Evolutionary conservation across 1,140 invertebrate species (phyloP).

Genomic region (Zaprionus lachaisei): DNA sequence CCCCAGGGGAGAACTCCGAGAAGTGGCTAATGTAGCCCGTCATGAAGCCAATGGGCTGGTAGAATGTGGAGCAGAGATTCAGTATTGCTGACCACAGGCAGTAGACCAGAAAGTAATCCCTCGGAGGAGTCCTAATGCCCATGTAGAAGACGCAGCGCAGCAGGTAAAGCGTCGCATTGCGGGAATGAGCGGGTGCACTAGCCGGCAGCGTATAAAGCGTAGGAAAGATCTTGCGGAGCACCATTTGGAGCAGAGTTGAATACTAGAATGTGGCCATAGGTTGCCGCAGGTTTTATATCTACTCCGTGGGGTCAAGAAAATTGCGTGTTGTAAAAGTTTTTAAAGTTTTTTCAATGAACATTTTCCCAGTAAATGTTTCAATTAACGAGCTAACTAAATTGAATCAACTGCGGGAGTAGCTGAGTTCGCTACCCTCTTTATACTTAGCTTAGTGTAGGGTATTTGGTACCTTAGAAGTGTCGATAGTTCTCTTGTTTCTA

Average conservation of each 20-base stretch:
- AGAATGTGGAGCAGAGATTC: constrained; percentile 63
- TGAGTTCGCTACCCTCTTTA: background rate
- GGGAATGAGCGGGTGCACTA: constrained; percentile 36
- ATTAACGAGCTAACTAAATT: background rate
- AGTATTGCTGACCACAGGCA: constrained; percentile 58
- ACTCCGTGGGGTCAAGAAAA: background rate
- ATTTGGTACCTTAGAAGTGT: background rate
- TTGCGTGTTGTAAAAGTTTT: constrained; percentile 6
- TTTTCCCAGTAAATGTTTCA: constrained; percentile 26
- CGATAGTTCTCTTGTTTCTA: background rate
- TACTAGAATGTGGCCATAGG: background rate
- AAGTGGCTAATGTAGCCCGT: constrained; percentile 60
- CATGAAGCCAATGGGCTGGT: constrained; percentile 66
- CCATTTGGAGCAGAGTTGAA: constrained; percentile 18
- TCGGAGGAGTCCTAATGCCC: constrained; percentile 60
- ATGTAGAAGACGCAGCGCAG: constrained; percentile 63
- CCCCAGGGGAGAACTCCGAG: constrained; percentile 61
- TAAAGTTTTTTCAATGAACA: background rate
- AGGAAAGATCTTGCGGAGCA: constrained; percentile 52
- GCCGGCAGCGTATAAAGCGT: constrained; percentile 42
- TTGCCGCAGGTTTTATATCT: constrained; percentile 7
- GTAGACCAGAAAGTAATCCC: constrained; percentile 50
- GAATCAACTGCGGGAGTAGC: background rate
- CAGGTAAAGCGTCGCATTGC: constrained; percentile 59
- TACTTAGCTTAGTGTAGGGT: background rate